Percentiles rank a stretch among this genome's conserved stretches.
Evolutionary conservation across 1,140 invertebrate genomes (phyloP).

Genomic region (Eulimnadia texana): DNA sequence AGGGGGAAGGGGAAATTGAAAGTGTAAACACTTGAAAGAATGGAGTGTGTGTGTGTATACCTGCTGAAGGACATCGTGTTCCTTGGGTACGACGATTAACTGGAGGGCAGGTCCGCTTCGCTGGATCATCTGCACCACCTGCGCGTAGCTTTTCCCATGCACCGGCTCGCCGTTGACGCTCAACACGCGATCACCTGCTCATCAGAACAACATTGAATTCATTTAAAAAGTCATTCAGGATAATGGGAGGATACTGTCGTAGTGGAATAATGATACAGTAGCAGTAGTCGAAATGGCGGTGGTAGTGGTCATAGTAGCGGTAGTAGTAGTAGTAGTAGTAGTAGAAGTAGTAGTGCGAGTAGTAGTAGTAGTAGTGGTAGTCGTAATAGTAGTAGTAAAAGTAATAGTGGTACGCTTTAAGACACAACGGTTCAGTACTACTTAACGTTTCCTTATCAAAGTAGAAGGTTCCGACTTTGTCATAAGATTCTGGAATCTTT

Average conservation of each 20-base stretch:
- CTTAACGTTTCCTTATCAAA: too few species aligned
- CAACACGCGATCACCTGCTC: conserved; percentile 55
- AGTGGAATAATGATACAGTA: neutral
- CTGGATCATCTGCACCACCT: conserved; percentile 77
- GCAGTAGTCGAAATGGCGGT: too few species aligned
- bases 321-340: neutral
- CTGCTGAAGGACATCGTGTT: conserved; percentile 83
- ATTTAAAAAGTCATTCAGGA: neutral
- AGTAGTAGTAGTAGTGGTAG: too few species aligned
- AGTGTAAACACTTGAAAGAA: neutral
- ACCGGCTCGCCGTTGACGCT: conserved; percentile 77
- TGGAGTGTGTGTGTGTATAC: conserved; percentile 35
- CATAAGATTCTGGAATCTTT: too few species aligned
- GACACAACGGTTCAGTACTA: too few species aligned
- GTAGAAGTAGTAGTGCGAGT: too few species aligned
- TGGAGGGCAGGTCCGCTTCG: conserved; percentile 57
- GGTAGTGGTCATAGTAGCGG: too few species aligned
- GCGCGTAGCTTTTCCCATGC: conserved; percentile 56
- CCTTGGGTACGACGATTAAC: conserved; percentile 80
- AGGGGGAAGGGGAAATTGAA: neutral
- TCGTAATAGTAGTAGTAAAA: too few species aligned
- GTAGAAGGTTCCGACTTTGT: too few species aligned
- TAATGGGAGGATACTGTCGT: neutral
- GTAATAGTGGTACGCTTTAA: too few species aligned
- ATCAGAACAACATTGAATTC: neutral